A percentile compares a stretch with the other conserved stretches of the same genome.
Conservation (phyloP, 2,888 invertebrate species). For the Neoscelio sp. region DNA sequence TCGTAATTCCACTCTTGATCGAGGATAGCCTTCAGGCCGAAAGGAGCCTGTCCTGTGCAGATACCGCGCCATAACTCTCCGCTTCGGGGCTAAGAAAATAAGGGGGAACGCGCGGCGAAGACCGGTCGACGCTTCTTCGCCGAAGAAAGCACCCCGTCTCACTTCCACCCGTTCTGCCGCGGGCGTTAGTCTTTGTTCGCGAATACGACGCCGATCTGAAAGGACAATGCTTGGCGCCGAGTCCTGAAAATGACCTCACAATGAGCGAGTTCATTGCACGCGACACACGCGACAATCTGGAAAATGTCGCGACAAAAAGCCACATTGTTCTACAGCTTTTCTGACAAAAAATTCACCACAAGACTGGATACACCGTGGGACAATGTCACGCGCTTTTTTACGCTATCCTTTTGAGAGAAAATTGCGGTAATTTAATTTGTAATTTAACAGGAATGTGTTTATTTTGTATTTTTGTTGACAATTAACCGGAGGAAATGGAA, state of each 20-base stretch:
- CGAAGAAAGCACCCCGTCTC: constrained; percentile 48
- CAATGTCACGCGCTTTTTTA: constrained; percentile 49
- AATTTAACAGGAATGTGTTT: constrained; percentile 17
- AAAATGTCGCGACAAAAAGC: constrained; percentile 59
- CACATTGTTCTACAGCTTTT: constrained; percentile 55
- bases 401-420: constrained; percentile 19
- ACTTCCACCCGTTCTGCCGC: constrained; percentile 46
- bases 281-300: constrained; percentile 64
- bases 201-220: constrained; percentile 59
- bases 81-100: constrained; percentile 58
- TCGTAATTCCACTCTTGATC: constrained; percentile 58
- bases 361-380: constrained; percentile 53
- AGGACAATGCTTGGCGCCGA: constrained; percentile 70
- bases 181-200: constrained; percentile 63
- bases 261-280: constrained; percentile 64
- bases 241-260: constrained; percentile 67
- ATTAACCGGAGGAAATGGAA: constrained; percentile 21
- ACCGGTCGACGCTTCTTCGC: constrained; percentile 66
- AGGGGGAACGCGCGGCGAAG: constrained; percentile 45
- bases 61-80: constrained; percentile 60
- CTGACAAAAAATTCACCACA: constrained; percentile 32
- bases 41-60: constrained; percentile 55
- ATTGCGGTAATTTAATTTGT: constrained; percentile 53
- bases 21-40: constrained; percentile 59
- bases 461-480: background rate